Conservation (phyloP, 2,113 vertebrate genomes). For the Phoenicopterus ruber region DNA sequence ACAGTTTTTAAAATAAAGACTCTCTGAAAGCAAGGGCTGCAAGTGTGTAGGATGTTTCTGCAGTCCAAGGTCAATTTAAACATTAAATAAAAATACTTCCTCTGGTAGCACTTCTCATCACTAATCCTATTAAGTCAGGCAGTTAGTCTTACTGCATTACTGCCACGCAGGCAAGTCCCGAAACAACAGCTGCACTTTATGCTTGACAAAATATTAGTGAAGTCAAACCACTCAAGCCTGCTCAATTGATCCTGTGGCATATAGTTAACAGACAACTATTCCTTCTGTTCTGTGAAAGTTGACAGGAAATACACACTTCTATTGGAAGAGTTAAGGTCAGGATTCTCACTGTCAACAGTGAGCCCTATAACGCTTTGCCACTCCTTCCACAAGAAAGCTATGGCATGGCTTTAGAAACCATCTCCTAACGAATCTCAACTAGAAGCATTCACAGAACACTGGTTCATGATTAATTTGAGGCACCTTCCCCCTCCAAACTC, state of each 20-base stretch:
- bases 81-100: neutral
- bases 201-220: neutral
- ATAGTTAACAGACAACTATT: neutral
- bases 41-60: neutral
- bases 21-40: neutral
- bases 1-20: neutral
- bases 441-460: neutral
- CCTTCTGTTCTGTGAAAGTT: neutral
- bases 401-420: neutral
- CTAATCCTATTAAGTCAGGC: neutral
- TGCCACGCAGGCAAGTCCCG: neutral
- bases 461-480: neutral
- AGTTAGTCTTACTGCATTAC: neutral
- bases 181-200: neutral
- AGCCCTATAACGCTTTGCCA: accelerated
- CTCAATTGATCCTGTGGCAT: neutral
- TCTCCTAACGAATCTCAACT: neutral
- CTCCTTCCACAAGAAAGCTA: neutral
- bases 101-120: neutral
- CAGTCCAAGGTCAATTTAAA: neutral
- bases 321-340: neutral
- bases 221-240: neutral
- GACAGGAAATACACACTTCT: neutral
- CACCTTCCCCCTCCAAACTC: neutral
- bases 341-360: neutral